Conservation (phyloP, 2,888 invertebrate species). For the Cotesia congregata region DNA sequence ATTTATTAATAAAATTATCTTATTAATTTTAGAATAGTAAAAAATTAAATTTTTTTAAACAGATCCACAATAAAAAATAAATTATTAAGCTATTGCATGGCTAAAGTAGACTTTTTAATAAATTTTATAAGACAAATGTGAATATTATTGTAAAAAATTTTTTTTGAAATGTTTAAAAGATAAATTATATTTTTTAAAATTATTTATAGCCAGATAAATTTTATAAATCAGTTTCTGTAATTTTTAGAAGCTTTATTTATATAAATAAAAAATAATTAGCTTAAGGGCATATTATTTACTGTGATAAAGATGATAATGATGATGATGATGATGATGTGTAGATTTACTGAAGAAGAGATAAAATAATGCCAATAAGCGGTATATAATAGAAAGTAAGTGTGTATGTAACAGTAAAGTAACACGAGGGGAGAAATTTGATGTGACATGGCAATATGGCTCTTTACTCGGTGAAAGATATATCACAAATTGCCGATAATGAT, state of each 20-base stretch:
- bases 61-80: too few species aligned
- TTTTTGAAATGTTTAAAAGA: too few species aligned
- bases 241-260: too few species aligned
- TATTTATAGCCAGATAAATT: too few species aligned
- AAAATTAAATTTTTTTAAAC: too few species aligned
- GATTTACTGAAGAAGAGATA: background rate
- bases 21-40: too few species aligned
- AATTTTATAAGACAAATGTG: background rate
- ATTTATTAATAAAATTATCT: too few species aligned
- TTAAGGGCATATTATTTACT: background rate
- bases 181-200: too few species aligned
- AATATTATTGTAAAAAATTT: background rate
- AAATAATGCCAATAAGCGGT: background rate
- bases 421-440: conserved; percentile 16
- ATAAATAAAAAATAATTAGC: background rate
- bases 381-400: background rate
- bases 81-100: too few species aligned
- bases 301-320: background rate
- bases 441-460: conserved; percentile 9
- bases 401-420: background rate
- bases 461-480: conserved; percentile 10
- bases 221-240: too few species aligned
- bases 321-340: background rate
- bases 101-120: too few species aligned
- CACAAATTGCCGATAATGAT: conserved; percentile 55